phyloP scores from a whole-genome alignment of 1,140 invertebrate species.

The Bacillus rossius region DNA sequence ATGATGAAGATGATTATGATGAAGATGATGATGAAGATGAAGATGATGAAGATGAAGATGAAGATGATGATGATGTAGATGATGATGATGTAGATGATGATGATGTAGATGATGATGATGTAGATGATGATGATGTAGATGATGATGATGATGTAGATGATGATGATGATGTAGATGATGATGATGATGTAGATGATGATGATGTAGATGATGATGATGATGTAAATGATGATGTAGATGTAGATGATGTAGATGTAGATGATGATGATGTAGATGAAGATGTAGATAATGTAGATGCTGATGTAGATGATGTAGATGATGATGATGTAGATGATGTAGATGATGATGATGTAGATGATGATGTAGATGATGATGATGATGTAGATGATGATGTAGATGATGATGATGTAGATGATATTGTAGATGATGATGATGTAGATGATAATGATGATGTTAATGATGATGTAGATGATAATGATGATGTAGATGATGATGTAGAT shows the following conservation, averaged over 20 bases:
- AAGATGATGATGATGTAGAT: no score
- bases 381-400: neutral
- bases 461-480: constrained; percentile 1
- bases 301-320: constrained; percentile 1
- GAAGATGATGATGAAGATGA: no score
- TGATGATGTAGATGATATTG: neutral
- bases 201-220: constrained; percentile 3
- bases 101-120: constrained; percentile 5
- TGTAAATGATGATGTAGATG: neutral
- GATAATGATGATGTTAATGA: constrained; percentile 6
- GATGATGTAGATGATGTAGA: neutral
- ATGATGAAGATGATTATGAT: no score
- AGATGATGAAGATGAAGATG: no score
- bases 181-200: constrained; percentile 4
- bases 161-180: neutral
- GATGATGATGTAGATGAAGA: neutral
- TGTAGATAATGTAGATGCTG: neutral
- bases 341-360: neutral
- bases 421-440: neutral
- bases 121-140: constrained; percentile 4
- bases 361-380: neutral
- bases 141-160: constrained; percentile 3
- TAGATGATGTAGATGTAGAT: neutral
- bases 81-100: no score
- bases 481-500: neutral